phyloP scores from a whole-genome alignment of 30 jellyfish, hydroid and myxozoan species.

The Pseudorhiza aurosa region DNA sequence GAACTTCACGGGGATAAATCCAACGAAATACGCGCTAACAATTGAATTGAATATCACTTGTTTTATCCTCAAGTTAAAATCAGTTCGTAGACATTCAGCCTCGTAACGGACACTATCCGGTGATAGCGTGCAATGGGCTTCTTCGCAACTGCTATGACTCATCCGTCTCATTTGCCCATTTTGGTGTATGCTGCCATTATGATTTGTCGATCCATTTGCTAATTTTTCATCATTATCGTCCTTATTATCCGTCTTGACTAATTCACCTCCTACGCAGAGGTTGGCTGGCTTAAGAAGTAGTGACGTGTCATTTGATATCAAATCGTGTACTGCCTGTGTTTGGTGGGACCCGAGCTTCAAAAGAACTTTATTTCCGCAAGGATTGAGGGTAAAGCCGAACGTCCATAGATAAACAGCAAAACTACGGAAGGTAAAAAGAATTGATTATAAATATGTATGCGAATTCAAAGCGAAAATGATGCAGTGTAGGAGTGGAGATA shows the following conservation, averaged over 20 bases:
- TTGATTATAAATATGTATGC: no score
- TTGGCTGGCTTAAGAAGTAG: slow-evolving; percentile 74
- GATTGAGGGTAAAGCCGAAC: slow-evolving; percentile 91
- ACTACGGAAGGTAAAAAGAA: slow-evolving; percentile 61
- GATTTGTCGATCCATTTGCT: slow-evolving; percentile 41
- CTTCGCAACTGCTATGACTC: slow-evolving; percentile 30
- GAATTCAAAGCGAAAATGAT: no score
- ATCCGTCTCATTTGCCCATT: slow-evolving; percentile 15
- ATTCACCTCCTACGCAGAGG: slow-evolving; percentile 23
- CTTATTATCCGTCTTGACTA: slow-evolving; percentile 18
- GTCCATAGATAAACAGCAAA: slow-evolving; percentile 90
- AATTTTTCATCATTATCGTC: slow-evolving; percentile 23
- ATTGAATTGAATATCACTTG: slow-evolving; percentile 90
- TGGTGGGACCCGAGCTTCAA: slow-evolving; percentile 84
- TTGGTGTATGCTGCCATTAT: slow-evolving; percentile 16
- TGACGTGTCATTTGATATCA: slow-evolving; percentile 79
- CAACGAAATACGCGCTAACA: slow-evolving; percentile 93
- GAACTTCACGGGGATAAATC: slow-evolving; percentile 88
- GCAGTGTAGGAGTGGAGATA: no score
- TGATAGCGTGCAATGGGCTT: slow-evolving; percentile 81
- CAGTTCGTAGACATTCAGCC: slow-evolving; percentile 93
- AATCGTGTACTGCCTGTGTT: slow-evolving; percentile 73
- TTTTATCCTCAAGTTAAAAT: slow-evolving; percentile 87
- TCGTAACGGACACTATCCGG: slow-evolving; percentile 97
- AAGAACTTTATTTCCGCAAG: slow-evolving; percentile 85